Conservation (phyloP, 2,113 vertebrate species). For the Mystacornis crossleyi region DNA sequence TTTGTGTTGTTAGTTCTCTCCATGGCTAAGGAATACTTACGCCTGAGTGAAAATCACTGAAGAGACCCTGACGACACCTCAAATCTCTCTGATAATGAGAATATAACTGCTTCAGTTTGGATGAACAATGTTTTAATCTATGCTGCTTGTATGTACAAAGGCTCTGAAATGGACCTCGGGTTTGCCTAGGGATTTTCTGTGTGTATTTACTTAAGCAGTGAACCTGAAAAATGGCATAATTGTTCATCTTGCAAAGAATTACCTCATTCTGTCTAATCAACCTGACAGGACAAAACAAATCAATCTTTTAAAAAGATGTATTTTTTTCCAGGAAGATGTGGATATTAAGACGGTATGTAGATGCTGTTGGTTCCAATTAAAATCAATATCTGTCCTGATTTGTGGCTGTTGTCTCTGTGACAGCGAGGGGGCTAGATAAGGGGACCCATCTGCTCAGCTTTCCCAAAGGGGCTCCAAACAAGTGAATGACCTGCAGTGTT, state of each 20-base stretch:
- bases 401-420: constrained; percentile 76
- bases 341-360: constrained; percentile 75
- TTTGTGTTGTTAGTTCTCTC: not conserved
- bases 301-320: constrained; percentile 29
- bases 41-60: not conserved
- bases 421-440: constrained; percentile 75
- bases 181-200: constrained; percentile 42
- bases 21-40: not conserved
- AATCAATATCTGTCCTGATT: constrained; percentile 83
- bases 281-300: constrained; percentile 52
- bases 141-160: not conserved
- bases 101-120: constrained; percentile 3
- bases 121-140: constrained; percentile 30
- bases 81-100: constrained; percentile 25
- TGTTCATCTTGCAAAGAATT: constrained; percentile 56
- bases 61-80: not conserved
- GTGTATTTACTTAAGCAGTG: constrained; percentile 45
- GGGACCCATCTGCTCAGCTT: constrained; percentile 77
- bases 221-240: constrained; percentile 60
- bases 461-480: constrained; percentile 80
- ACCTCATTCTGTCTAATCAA: constrained; percentile 70
- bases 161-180: constrained; percentile 20
- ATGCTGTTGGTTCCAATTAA: constrained; percentile 83
- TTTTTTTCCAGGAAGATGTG: constrained; percentile 74
- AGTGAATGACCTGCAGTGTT: constrained; percentile 84